Percentiles rank a stretch among this genome's conserved stretches.
Evolutionary conservation across 2,888 invertebrate species (phyloP).

Genomic region (Habrosyne pyritoides): DNA sequence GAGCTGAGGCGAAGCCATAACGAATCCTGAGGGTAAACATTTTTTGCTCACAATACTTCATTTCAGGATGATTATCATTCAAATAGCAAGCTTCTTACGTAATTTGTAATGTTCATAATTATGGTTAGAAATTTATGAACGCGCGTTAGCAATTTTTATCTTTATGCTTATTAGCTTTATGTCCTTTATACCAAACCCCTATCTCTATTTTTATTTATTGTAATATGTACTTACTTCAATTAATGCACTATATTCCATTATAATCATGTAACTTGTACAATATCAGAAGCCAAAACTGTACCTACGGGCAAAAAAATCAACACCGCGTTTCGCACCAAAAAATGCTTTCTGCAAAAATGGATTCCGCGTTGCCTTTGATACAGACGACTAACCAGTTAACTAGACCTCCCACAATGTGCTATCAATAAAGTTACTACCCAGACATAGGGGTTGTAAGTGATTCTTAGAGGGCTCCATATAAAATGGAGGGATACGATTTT

Average conservation of each 20-base stretch:
- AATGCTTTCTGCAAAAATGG: conserved; percentile 51
- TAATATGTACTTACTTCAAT: no score
- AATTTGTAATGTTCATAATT: conserved; percentile 1
- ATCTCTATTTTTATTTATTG: no score
- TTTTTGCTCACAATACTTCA: conserved; percentile 46
- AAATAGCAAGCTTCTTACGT: conserved; percentile 26
- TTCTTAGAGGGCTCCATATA: conserved; percentile 29
- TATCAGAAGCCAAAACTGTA: neutral
- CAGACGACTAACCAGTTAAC: conserved; percentile 26
- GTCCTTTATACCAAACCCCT: no score
- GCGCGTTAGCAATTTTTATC: neutral
- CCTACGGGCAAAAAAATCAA: conserved; percentile 41
- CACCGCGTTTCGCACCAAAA: conserved; percentile 41
- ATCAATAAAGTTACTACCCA: conserved; percentile 11
- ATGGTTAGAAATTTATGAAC: neutral
- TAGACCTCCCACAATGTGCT: conserved; percentile 30
- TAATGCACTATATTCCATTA: no score
- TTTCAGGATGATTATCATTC: conserved; percentile 28
- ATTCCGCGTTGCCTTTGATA: conserved; percentile 41
- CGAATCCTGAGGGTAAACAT: conserved; percentile 63
- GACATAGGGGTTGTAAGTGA: conserved; percentile 10
- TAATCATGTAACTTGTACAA: no score
- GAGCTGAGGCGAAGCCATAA: conserved; percentile 45
- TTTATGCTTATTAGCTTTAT: no score
- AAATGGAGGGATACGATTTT: conserved; percentile 49